These are phyloP conservation scores for Philereme transversata DNA, from an alignment of 2,888 invertebrate species.

Conservation along the genomic window DNA sequence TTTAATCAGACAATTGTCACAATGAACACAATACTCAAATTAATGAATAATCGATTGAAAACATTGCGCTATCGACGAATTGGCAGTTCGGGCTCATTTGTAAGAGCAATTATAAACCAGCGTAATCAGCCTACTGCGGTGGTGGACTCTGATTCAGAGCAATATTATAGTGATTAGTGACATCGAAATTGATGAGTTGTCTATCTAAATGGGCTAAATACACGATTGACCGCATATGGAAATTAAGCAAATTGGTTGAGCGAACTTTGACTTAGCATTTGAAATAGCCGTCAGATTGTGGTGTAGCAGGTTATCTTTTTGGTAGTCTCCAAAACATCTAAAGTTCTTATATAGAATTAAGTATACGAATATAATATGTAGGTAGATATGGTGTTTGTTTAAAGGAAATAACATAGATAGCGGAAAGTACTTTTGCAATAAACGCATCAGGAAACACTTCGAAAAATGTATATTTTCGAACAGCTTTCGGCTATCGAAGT, in stretches of 20 bases:
- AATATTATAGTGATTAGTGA: constrained; percentile 41
- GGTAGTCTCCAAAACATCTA: too few species aligned
- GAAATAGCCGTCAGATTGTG: not conserved
- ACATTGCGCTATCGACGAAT: constrained; percentile 65
- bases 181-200: constrained; percentile 37
- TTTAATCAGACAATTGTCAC: constrained; percentile 69
- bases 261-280: constrained; percentile 14
- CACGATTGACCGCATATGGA: constrained; percentile 30
- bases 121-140: constrained; percentile 71
- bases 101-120: constrained; percentile 76
- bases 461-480: constrained; percentile 19
- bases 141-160: constrained; percentile 45
- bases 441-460: too few species aligned
- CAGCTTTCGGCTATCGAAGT: constrained; percentile 45
- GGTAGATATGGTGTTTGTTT: too few species aligned
- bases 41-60: constrained; percentile 76
- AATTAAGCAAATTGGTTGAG: constrained; percentile 33
- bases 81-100: constrained; percentile 73
- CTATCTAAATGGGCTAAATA: constrained; percentile 29
- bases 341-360: too few species aligned
- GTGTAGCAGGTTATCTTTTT: too few species aligned
- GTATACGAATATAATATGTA: too few species aligned
- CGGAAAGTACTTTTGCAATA: too few species aligned
- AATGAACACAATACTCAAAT: constrained; percentile 77
- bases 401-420: too few species aligned